Conservation (phyloP, 2,888 invertebrate species). For the Branchipolynoe longqiensis region DNA sequence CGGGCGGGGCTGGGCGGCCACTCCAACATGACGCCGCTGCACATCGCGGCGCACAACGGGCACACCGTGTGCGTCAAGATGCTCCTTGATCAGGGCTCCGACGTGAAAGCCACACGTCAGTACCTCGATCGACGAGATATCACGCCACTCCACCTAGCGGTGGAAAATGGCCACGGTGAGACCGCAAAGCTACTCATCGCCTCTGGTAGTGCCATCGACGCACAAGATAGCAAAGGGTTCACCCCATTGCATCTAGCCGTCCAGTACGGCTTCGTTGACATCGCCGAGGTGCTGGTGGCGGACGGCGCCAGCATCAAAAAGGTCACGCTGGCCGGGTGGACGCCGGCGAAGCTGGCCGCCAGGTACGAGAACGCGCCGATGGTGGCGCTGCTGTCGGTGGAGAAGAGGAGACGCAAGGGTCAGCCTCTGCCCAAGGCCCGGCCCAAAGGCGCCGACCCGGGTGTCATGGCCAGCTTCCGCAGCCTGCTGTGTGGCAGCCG, state of each 20-base stretch:
- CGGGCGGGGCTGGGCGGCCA: constrained; percentile 61
- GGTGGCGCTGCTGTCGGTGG: constrained; percentile 55
- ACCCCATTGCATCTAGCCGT: constrained; percentile 66
- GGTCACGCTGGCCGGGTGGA: constrained; percentile 61
- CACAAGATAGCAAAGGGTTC: constrained; percentile 63
- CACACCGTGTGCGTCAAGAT: constrained; percentile 60
- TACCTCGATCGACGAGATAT: constrained; percentile 64
- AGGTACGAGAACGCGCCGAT: constrained; percentile 55
- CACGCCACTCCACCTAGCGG: constrained; percentile 63
- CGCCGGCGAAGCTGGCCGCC: constrained; percentile 62
- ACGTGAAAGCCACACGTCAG: constrained; percentile 62
- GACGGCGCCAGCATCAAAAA: constrained; percentile 58
- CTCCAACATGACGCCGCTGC: constrained; percentile 65
- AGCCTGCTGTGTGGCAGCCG: constrained; percentile 26
- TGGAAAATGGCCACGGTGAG: constrained; percentile 64
- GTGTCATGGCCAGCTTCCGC: constrained; percentile 37
- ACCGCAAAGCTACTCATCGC: constrained; percentile 61
- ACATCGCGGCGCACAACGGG: constrained; percentile 66
- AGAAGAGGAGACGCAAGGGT: constrained; percentile 32
- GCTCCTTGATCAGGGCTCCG: constrained; percentile 65
- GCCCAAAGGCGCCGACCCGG: constrained; percentile 38
- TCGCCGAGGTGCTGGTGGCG: constrained; percentile 59
- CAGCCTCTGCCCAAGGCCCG: background rate
- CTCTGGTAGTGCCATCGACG: constrained; percentile 59
- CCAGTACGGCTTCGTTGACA: constrained; percentile 63